These are phyloP conservation scores for Pinctada fucata DNA, from an alignment of 2,888 invertebrate species.

Conservation along the genomic window DNA sequence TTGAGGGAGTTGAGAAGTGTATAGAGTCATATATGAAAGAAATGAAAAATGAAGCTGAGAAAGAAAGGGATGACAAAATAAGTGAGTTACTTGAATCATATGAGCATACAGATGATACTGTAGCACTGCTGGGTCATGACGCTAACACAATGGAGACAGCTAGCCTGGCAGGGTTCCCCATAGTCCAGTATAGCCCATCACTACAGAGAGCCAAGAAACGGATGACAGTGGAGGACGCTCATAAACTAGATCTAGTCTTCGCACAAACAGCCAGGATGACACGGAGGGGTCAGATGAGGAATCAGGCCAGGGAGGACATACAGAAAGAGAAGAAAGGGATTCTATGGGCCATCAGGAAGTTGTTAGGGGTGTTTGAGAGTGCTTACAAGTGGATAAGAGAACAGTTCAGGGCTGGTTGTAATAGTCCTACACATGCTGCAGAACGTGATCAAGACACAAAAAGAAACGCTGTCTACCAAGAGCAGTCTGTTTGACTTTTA, in stretches of 20 bases:
- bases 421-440: background rate
- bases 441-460: background rate
- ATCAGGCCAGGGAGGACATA: background rate
- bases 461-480: no score
- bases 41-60: background rate
- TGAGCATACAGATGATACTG: background rate
- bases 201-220: background rate
- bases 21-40: background rate
- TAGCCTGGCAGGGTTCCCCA: background rate
- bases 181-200: background rate
- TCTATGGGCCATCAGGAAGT: background rate
- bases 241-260: background rate
- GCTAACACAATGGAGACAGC: background rate
- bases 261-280: background rate
- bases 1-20: slow-evolving; percentile 21
- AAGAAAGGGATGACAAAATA: background rate
- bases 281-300: background rate
- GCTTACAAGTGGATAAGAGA: background rate
- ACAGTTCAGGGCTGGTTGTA: background rate
- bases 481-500: no score
- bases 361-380: background rate
- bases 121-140: background rate
- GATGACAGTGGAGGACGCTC: no score
- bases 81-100: background rate
- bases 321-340: slow-evolving; percentile 1